Base-by-base conservation (phyloP, 2,113 vertebrate genomes). In the Hyaena hyaena region DNA sequence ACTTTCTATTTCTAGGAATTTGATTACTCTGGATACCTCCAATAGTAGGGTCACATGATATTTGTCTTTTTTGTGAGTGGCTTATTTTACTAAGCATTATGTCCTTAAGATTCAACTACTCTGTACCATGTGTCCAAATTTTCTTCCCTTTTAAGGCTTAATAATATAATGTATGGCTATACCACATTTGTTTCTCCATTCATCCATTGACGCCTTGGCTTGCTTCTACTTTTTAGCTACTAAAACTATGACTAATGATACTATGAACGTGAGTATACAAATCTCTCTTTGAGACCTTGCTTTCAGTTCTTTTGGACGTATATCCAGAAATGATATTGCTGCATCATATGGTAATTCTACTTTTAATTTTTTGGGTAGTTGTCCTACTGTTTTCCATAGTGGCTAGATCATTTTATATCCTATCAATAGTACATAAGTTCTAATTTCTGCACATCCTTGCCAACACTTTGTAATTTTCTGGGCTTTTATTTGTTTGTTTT, bases 331-430 rank as follows among this genome's bases (percentile, higher is more conserved):
- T 48, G 24, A 17, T 39, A 71, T 35, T 74, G 8, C 45, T 77
- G 11, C 11, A 58, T 69, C 23, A 63, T 28, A 28, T 45, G 39
- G 1, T 71, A 94, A 76, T 79, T 81, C n/a, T 26, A 26, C 89
- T 68, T 95, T 95, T 69, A 82, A 69, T n/a, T 81, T 95, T 83
- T 81, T 88, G 55, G 88, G 55, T n/a, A 68, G 39, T 31, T 45
- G 31, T 12, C 26, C 43, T 81, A 65, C 10, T 83, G 4, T 83
- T 95, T 77, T 71, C 77, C 9, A 14, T 39, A n/a, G 19, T 45
- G 19, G 10, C 3, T 79, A 8, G 4, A 58, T 35, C 19, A 35
- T 88, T 77, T 83, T 73, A 66, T 23, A 53, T 65, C 23, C 82
- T 31, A 50, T 10, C 35, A 65, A 50, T 4, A 77, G 45, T 48